A percentile compares a stretch with the other conserved stretches of the same genome.
Conservation (phyloP, 2,113 vertebrate species). For the Myrmophylax atrothorax region DNA sequence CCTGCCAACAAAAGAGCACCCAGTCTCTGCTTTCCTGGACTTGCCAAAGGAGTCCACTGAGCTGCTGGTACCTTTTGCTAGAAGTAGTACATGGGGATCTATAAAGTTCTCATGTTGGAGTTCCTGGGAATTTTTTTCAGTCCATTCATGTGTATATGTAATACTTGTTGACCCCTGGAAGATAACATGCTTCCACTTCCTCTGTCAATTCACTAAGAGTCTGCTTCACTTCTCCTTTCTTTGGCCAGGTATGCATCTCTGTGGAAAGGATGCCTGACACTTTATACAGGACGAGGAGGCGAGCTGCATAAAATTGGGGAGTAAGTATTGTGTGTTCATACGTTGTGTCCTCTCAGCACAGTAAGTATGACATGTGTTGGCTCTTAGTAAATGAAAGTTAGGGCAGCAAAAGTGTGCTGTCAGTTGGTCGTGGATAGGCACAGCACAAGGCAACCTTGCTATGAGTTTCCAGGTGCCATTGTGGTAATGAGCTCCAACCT, state of each 20-base stretch:
- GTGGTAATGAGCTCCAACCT: constrained; percentile 8
- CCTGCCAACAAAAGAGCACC: background rate
- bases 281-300: constrained; percentile 96
- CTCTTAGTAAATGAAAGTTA: background rate
- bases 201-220: background rate
- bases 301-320: constrained; percentile 98
- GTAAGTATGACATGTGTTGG: background rate
- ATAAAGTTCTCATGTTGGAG: background rate
- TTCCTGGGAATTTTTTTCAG: background rate
- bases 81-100: background rate
- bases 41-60: background rate
- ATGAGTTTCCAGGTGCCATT: constrained; percentile 10
- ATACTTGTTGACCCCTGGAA: background rate
- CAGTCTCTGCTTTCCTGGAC: background rate
- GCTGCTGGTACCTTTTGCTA: background rate
- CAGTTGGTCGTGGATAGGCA: background rate
- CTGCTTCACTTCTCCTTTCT: background rate
- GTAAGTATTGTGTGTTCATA: constrained; percentile 82
- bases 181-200: background rate
- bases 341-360: background rate
- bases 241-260: constrained; percentile 91
- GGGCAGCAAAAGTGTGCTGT: background rate
- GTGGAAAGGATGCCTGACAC: constrained; percentile 96
- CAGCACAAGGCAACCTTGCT: constrained; percentile 14
- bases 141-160: background rate